Conservation (phyloP, 2,888 invertebrate genomes). For the Aphidoletes aphidimyza region DNA sequence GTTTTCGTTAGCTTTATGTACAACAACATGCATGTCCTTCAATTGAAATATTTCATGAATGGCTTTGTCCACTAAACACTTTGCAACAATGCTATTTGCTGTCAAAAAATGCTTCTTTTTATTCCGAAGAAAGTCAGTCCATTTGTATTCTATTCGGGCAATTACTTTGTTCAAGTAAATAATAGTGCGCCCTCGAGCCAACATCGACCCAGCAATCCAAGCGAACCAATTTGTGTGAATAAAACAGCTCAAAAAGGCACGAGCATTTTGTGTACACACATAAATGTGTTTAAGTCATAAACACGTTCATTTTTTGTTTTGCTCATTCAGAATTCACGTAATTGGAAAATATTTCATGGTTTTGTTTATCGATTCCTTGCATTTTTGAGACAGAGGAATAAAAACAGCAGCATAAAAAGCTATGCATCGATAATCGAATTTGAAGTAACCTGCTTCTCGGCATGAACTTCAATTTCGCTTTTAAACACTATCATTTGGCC, state of each 20-base stretch:
- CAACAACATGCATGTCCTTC: too few relatives aligned
- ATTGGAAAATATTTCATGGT: conserved; percentile 37
- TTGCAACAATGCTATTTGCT: too few relatives aligned
- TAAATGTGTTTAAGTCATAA: conserved; percentile 25
- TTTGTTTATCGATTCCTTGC: background rate
- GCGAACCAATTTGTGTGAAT: background rate
- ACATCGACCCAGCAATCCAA: background rate
- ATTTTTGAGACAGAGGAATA: background rate
- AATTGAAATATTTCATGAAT: too few relatives aligned
- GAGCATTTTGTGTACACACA: background rate
- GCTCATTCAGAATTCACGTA: background rate
- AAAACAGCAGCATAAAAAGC: conserved; percentile 19
- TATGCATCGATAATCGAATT: conserved; percentile 43
- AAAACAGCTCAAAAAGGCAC: background rate
- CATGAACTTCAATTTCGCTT: background rate
- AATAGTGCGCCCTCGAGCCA: background rate
- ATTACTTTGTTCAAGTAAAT: too few relatives aligned
- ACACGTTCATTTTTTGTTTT: background rate
- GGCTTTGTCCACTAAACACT: too few relatives aligned
- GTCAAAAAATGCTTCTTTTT: too few relatives aligned
- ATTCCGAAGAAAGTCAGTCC: too few relatives aligned
- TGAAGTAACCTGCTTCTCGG: background rate
- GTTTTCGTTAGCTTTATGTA: background rate
- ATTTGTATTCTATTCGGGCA: too few relatives aligned
- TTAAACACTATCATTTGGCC: background rate